A percentile compares a stretch with the other conserved stretches of the same genome.
phyloP scores from a whole-genome alignment of 2,113 vertebrate genomes.

The Ictalurus punctatus region DNA sequence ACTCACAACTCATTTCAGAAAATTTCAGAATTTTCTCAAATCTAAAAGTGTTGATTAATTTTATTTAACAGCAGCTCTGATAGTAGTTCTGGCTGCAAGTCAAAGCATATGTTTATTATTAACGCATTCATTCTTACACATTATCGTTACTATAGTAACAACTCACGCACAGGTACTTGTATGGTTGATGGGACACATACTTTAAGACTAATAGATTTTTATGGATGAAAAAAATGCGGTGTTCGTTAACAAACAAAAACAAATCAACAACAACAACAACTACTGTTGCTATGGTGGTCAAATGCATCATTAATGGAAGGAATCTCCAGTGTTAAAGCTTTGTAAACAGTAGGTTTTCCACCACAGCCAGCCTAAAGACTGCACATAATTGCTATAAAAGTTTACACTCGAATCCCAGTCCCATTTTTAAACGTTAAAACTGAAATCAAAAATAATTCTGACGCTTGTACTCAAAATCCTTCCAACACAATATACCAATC shows the following conservation, averaged over 20 bases:
- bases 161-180: background rate
- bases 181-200: background rate
- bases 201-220: background rate
- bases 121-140: background rate
- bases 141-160: background rate
- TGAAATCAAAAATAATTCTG: background rate
- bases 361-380: background rate
- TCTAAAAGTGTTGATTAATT: background rate
- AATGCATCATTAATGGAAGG: background rate
- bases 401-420: background rate
- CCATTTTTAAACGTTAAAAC: background rate
- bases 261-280: too few relatives aligned
- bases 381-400: background rate
- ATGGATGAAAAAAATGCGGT: too few relatives aligned
- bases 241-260: background rate
- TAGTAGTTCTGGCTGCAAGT: background rate
- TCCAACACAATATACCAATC: too few relatives aligned
- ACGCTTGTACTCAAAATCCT: background rate
- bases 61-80: background rate
- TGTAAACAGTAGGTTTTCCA: background rate
- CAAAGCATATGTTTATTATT: background rate
- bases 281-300: background rate
- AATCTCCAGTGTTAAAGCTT: background rate
- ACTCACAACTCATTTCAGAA: background rate
- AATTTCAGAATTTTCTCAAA: too few relatives aligned